Base-by-base conservation (phyloP, 2,888 invertebrate genomes). In the Schrankia costaestrigalis region DNA sequence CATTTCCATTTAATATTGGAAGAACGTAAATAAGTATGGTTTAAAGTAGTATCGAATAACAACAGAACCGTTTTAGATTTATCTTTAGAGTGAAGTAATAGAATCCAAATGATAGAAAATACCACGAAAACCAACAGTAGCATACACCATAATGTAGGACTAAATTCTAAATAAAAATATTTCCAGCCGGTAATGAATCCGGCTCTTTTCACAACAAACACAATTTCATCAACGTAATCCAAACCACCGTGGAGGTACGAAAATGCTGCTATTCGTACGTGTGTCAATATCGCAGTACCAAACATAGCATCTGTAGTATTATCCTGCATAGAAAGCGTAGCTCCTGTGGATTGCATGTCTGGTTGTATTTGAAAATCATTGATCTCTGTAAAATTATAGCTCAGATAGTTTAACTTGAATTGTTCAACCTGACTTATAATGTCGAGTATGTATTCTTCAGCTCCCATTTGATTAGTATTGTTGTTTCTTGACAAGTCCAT, bases 31-130 rank as follows among this genome's bases (percentile, higher is more conserved):
- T 38, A 47, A 9, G 59, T 43, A 22, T 63, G 63, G n/a, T 51
- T 43, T 11, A 72, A 52, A 1, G 72, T 30, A 17, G 44, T 54
- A 5, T 59, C 63, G 10, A 56, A 52, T 50, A 71, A 51, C 8
- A 51, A 41, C 3, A 73, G 30, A 0, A 66, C 17, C 1, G 69
- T 7, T 1, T 31, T 30, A 3, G 27, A 32, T 17, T 50, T 62
- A 10, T 70, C 59, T 11, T 46, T 46, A 1, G 60, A 28, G 1
- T 29, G 32, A 8, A 54, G 10, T 3, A 41, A 11, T 4, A 28
- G n/a, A 12, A 27, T 18, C 14, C 18, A 11, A 11, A 48, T 8
- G 1, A 17, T 26, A n/a, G 37, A 28, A 35, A 40, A 51, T 24
- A 39, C 5, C 1, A 51, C 1, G 25, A 42, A 40, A 17, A 14